Base-by-base conservation (phyloP, 2,797 vertebrate genomes). In the Loriculus beryllinus region DNA sequence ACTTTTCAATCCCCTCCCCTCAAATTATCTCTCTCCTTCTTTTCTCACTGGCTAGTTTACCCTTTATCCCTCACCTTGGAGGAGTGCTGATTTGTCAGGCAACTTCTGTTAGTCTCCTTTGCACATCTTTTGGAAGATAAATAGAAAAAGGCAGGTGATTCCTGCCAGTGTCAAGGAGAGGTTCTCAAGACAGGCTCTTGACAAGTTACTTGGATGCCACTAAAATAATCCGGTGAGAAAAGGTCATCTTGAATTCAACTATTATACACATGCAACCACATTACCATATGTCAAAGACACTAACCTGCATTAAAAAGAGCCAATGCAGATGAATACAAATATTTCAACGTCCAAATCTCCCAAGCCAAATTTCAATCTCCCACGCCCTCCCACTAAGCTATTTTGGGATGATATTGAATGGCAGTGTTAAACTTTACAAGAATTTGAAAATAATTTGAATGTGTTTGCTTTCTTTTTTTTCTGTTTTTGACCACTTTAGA, bases 171-270 rank as follows among this genome's bases (percentile, higher is more conserved):
- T 91, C 92, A 87, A 92, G 86, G 69, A 85, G 49, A 86, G 25
- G 60, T 12, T 94, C 81, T 79, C 64, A 42, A 49, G 78, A 81
- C 48, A 90, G 39, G 52, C 62, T 82, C 64, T 77, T 88, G 69
- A 70, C 81, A 85, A 72, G 47, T 54, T 78, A 31, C 68, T 72
- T 76, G 69, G 42, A 45, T 77, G 51, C 65, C 68, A 23, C 67
- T 91, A 72, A 96, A 95, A 92, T 37, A 76, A 82, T 37, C 45
- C 49, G 76, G n/a, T 54, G 69, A 87, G 62, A 81, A 91, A 89
- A 92, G 54, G 65, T 77, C 88, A 86, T 78, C 47, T 47, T 77
- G 52, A 82, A 93, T 85, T 78, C 83, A 68, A 40, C 78, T 72
- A 74, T 69, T 77, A 80, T 43, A 65, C 48, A 40, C 1, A 70